These are phyloP conservation scores for Chunga burmeisteri DNA, from an alignment of 2,113 vertebrate species.

Conservation along the genomic window DNA sequence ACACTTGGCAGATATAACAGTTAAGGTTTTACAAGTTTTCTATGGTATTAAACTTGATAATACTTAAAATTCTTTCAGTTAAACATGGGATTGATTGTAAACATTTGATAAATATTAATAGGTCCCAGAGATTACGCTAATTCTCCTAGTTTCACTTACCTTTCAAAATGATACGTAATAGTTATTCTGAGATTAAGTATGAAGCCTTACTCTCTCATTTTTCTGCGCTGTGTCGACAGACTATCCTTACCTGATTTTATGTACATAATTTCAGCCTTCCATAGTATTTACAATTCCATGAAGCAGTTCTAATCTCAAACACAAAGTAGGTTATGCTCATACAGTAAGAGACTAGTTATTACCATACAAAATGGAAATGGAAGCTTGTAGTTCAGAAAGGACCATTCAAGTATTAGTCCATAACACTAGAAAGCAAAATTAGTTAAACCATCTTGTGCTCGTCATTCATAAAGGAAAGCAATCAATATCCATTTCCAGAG, in stretches of 20 bases:
- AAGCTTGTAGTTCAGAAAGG: constrained; percentile 8
- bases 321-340: neutral
- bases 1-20: neutral
- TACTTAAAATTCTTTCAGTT: neutral
- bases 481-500: constrained; percentile 88
- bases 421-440: constrained; percentile 55
- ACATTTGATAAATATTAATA: neutral
- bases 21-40: neutral
- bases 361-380: constrained; percentile 30
- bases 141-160: neutral
- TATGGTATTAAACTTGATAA: neutral
- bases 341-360: neutral
- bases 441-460: constrained; percentile 64
- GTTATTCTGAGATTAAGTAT: neutral
- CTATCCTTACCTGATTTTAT: neutral
- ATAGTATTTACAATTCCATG: neutral
- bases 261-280: neutral
- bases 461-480: constrained; percentile 70
- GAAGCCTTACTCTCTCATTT: neutral
- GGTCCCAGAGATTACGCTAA: neutral
- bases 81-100: neutral
- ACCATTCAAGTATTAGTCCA: constrained; percentile 36
- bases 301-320: neutral
- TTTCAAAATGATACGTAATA: neutral
- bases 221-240: neutral